phyloP scores from a whole-genome alignment of 2,113 vertebrate species.

The Rafetus swinhoei region DNA sequence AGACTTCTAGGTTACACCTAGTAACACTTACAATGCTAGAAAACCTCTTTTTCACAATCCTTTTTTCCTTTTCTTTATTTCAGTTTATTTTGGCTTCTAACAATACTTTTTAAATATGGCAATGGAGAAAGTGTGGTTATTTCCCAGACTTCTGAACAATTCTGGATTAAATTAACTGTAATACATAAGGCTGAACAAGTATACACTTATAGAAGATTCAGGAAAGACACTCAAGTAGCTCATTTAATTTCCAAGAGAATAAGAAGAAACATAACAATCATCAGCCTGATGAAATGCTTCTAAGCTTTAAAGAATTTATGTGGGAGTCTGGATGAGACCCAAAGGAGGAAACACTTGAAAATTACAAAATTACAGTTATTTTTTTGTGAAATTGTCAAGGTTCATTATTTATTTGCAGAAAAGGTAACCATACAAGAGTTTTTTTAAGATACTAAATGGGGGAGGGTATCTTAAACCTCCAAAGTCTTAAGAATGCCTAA shows the following conservation, averaged over 20 bases:
- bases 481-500: slow-evolving; percentile 50
- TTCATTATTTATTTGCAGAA: slow-evolving; percentile 32
- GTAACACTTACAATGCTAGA: not conserved
- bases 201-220: slow-evolving; percentile 3
- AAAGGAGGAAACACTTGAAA: slow-evolving; percentile 40
- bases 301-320: slow-evolving; percentile 38
- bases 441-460: slow-evolving; percentile 46
- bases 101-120: not conserved
- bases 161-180: slow-evolving; percentile 25
- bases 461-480: slow-evolving; percentile 55
- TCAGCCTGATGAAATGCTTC: slow-evolving; percentile 6
- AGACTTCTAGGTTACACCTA: not conserved
- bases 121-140: not conserved
- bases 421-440: slow-evolving; percentile 29
- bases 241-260: slow-evolving; percentile 2
- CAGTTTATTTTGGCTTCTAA: slow-evolving; percentile 19
- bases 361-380: slow-evolving; percentile 49
- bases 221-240: slow-evolving; percentile 13
- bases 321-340: slow-evolving; percentile 29
- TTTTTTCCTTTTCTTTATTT: not conserved
- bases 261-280: slow-evolving; percentile 20
- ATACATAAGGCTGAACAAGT: not conserved
- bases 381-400: slow-evolving; percentile 43
- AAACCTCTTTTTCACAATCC: not conserved
- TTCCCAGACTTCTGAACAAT: slow-evolving; percentile 19